Evolutionary conservation across 2,888 invertebrate genomes (phyloP).

Genomic region (Macroteleia sp.): DNA sequence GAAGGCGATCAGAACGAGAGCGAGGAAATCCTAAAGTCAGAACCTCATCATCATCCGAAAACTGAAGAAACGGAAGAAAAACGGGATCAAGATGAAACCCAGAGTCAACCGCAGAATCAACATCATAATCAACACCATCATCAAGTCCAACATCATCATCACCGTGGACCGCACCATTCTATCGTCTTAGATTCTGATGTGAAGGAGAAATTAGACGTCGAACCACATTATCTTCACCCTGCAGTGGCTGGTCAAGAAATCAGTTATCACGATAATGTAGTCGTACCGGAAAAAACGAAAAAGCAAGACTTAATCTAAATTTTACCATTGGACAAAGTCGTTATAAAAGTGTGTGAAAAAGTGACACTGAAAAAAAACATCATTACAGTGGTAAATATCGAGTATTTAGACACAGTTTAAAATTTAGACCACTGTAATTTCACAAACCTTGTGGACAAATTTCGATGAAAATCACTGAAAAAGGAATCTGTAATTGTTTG

Average conservation of each 20-base stretch:
- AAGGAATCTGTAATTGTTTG: no score
- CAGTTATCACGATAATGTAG: conserved; percentile 84
- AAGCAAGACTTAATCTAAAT: conserved; percentile 74
- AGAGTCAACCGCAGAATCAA: conserved; percentile 70
- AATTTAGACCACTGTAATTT: no score
- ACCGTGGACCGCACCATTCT: conserved; percentile 86
- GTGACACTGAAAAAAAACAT: no score
- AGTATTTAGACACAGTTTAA: no score
- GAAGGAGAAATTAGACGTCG: conserved; percentile 86
- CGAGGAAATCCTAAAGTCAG: conserved; percentile 43
- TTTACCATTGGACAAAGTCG: not conserved
- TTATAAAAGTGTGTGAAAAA: no score
- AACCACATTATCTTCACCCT: conserved; percentile 86
- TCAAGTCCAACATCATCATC: conserved; percentile 71
- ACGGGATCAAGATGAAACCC: no score
- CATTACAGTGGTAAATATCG: no score
- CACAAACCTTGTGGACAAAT: no score
- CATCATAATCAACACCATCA: conserved; percentile 78
- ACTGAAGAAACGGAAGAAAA: conserved; percentile 68
- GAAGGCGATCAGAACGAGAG: conserved; percentile 68
- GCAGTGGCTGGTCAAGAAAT: conserved; percentile 87
- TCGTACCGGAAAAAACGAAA: conserved; percentile 79
- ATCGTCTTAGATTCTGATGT: conserved; percentile 85
- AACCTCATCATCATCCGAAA: conserved; percentile 37
- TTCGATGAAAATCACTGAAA: no score